Evolutionary conservation across 2,888 invertebrate species (phyloP), one percentile per base, ranked within the genome.

Genomic region (Sphinx pinastri): DNA sequence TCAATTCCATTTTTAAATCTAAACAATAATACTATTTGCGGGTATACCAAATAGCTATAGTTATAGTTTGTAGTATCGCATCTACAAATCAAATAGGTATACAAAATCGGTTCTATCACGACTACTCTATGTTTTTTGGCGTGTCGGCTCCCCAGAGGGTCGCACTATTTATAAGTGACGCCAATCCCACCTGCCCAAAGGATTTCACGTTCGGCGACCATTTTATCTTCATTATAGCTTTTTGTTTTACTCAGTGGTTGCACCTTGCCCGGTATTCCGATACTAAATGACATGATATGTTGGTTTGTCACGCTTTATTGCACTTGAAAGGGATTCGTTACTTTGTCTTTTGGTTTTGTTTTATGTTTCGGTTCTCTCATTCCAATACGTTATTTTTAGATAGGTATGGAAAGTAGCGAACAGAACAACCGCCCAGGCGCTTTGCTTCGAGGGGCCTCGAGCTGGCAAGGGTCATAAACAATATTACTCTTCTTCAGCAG

Each of bases 211-310:
- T 79, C 80, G 84, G 85, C 86, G 85, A 86, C 85, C 82, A 79
- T 85, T 90, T 88, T 87, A 88, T 90, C 88, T 87, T 86, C 87
- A 86, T 88, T 88, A 86, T 78, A 73, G 77, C 74, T 85, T 81
- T 63, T 63, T 63, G 81, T 80, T 72, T 71, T 75, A 70, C 76
- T 76, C 78, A 77, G 79, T 80, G 81, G 60, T 16, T 79, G 80
- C 88, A 90, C 88, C 88, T 89, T 88, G 83, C 79, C 60, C 66
- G 81, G 72, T 71, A 77, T 47, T 63, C 47, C 13, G 47, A 47
- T n/a, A 25, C 58, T 14, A 51, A 14, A 4, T 38, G 31, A 31
- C 58, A 58, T 58, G 58, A 58, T 58, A 58, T 58, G 58, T 58
- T 12, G 16, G 19, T 47, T 16, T 49, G 63, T 47, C 19, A 63